These are phyloP conservation scores for Philhelius pedissequus DNA, from an alignment of 2,888 invertebrate genomes.

Conservation along the genomic window DNA sequence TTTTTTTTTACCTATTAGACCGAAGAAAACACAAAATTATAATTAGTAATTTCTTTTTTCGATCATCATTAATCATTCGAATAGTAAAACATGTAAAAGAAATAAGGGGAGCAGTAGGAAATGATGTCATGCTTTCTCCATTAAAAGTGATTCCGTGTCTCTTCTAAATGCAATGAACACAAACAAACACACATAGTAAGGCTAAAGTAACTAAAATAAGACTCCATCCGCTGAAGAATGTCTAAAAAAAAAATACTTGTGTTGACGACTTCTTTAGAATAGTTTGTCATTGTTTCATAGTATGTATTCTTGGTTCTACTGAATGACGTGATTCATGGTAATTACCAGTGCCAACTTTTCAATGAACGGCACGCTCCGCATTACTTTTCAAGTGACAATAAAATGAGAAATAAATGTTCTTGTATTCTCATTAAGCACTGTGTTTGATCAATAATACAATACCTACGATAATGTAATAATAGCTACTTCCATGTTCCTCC, in stretches of 20 bases:
- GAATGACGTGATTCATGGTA: constrained; percentile 17
- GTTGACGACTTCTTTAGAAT: not conserved
- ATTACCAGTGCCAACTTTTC: constrained; percentile 38
- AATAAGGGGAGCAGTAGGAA: not conserved
- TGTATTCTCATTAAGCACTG: not conserved
- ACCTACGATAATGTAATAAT: too few relatives aligned
- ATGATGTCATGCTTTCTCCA: not conserved
- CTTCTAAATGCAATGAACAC: not conserved
- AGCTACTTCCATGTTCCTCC: too few relatives aligned
- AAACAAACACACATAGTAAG: not conserved
- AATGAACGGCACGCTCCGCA: constrained; percentile 27
- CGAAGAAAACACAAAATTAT: not conserved
- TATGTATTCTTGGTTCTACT: constrained; percentile 14
- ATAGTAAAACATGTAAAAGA: not conserved
- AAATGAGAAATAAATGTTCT: not conserved
- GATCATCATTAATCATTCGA: not conserved
- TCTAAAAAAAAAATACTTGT: constrained; percentile 3
- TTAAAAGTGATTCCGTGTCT: not conserved
- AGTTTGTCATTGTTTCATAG: not conserved
- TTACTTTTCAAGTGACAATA: constrained; percentile 43
- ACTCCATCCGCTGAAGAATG: constrained; percentile 6
- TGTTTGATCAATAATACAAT: constrained; percentile 56
- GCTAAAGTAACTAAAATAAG: constrained; percentile 1
- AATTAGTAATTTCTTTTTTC: not conserved
- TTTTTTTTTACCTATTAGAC: not conserved